phyloP scores from a whole-genome alignment of 2,888 invertebrate genomes.

The Aphodius sticticus region DNA sequence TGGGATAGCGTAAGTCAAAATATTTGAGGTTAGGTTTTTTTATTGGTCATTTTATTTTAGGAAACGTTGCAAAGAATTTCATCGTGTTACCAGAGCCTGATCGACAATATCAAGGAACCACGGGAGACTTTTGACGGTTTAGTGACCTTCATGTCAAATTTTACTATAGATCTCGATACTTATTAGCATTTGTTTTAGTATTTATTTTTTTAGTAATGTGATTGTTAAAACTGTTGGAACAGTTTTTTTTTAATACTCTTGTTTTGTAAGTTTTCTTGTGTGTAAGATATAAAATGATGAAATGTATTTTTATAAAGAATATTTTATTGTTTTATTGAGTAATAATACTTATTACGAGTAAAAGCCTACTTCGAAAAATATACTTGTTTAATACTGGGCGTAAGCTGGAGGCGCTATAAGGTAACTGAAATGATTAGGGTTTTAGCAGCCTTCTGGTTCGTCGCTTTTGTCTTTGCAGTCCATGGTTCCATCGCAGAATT shows the following conservation, averaged over 20 bases:
- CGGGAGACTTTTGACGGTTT: not conserved
- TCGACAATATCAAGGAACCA: slow-evolving; percentile 40
- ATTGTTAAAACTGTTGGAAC: slow-evolving; percentile 48
- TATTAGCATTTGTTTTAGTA: slow-evolving; percentile 47
- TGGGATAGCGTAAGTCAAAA: slow-evolving; percentile 61
- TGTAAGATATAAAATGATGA: not conserved
- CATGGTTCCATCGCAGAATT: slow-evolving; percentile 71
- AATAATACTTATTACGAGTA: slow-evolving; percentile 11
- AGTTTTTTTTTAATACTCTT: slow-evolving; percentile 34
- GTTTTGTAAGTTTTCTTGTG: slow-evolving; percentile 16
- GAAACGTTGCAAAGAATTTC: slow-evolving; percentile 45
- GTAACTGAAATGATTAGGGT: not conserved
- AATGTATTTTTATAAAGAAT: slow-evolving; percentile 11
- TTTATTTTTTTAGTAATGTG: slow-evolving; percentile 32
- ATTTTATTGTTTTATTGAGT: slow-evolving; percentile 35
- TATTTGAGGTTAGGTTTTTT: slow-evolving; percentile 13
- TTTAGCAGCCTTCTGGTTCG: slow-evolving; percentile 67
- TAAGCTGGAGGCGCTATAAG: not conserved
- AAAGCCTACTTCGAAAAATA: slow-evolving; percentile 20
- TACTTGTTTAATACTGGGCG: slow-evolving; percentile 24
- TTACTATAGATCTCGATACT: not conserved
- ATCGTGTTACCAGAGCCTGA: slow-evolving; percentile 45
- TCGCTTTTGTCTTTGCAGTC: slow-evolving; percentile 75
- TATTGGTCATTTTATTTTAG: slow-evolving; percentile 44
- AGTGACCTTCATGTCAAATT: not conserved